A percentile compares a stretch with the other conserved stretches of the same genome.
Conservation (phyloP, 1,140 invertebrate species). For the Eumaeus atala region DNA sequence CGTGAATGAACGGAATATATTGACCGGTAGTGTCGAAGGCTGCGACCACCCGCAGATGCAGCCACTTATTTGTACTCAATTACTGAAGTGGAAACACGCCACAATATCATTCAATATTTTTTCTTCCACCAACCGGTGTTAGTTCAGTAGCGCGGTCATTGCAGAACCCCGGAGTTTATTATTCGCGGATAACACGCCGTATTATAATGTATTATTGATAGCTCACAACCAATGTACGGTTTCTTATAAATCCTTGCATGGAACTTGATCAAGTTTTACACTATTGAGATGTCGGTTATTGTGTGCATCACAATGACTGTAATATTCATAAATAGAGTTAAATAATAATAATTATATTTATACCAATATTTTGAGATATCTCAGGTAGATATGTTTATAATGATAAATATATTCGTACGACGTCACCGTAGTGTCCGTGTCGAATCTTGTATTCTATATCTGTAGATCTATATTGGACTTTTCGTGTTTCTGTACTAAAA, state of each 20-base stretch:
- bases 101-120: conserved; percentile 48
- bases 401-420: no score
- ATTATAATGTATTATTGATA: conserved; percentile 39
- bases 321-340: conserved; percentile 9
- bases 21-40: conserved; percentile 31
- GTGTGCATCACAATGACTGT: background rate
- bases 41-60: conserved; percentile 52
- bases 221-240: conserved; percentile 18
- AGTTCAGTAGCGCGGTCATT: conserved; percentile 48
- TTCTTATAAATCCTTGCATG: background rate
- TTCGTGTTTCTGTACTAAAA: no score
- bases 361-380: conserved; percentile 2
- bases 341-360: no score
- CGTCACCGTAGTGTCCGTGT: no score
- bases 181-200: conserved; percentile 38
- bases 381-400: no score
- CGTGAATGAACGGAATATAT: conserved; percentile 28
- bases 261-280: conserved; percentile 21
- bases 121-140: conserved; percentile 31
- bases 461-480: no score
- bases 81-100: conserved; percentile 52
- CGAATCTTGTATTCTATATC: no score
- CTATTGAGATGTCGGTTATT: conserved; percentile 13
- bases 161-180: conserved; percentile 49
- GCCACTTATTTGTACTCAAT: conserved; percentile 33